Evolutionary conservation across 2,797 vertebrate species (phyloP).

Genomic region (Sebastes oblongus): DNA sequence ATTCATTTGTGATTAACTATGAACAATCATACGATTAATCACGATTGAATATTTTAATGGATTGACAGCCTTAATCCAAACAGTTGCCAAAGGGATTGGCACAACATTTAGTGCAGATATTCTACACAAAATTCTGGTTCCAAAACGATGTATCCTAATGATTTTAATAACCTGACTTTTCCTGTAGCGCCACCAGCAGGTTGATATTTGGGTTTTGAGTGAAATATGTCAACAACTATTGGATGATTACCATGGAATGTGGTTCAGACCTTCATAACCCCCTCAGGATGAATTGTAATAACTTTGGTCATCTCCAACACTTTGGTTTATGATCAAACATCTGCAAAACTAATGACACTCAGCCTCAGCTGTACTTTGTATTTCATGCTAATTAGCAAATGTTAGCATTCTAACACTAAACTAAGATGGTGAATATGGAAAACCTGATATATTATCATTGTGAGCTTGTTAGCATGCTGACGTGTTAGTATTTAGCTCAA

Average conservation of each 20-base stretch:
- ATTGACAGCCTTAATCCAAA: too few relatives aligned
- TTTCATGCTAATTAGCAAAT: background rate
- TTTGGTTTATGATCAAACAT: background rate
- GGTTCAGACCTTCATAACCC: background rate
- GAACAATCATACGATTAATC: too few relatives aligned
- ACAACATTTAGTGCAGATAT: background rate
- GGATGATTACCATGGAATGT: background rate
- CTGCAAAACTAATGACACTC: background rate
- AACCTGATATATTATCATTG: background rate
- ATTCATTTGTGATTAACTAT: too few relatives aligned
- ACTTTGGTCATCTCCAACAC: background rate
- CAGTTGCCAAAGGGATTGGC: background rate
- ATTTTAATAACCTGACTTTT: background rate
- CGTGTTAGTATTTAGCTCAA: background rate
- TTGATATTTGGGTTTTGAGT: background rate
- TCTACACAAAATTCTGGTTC: background rate
- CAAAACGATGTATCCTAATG: background rate
- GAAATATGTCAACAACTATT: background rate
- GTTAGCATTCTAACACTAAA: background rate
- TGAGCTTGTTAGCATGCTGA: background rate
- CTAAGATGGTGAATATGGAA: background rate
- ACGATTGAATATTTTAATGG: too few relatives aligned
- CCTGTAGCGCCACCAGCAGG: too few relatives aligned
- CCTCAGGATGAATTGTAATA: background rate
- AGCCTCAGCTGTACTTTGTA: background rate